These are phyloP conservation scores for Hippocampus kuda DNA, from an alignment of 2,797 vertebrate genomes.

Conservation along the genomic window DNA sequence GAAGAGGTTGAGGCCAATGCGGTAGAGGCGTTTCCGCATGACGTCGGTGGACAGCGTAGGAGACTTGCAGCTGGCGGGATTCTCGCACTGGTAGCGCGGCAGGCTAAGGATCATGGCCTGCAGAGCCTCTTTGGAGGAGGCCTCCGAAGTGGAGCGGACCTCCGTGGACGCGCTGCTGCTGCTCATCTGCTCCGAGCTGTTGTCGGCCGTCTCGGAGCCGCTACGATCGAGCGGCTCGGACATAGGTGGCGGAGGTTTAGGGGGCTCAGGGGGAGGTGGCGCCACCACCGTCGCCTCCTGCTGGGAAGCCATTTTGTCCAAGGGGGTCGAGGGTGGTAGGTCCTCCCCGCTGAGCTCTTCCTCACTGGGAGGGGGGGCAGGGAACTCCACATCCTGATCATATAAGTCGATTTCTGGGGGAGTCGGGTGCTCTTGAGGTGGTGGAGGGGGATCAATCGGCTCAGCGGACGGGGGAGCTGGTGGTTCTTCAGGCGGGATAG, in stretches of 20 bases:
- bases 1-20: slow-evolving; percentile 98
- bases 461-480: slow-evolving; percentile 34
- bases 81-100: slow-evolving; percentile 96
- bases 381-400: slow-evolving; percentile 62
- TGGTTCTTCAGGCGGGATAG: slow-evolving; percentile 31
- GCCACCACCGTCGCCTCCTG: slow-evolving; percentile 28
- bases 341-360: slow-evolving; percentile 55
- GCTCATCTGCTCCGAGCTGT: slow-evolving; percentile 86
- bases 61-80: slow-evolving; percentile 90
- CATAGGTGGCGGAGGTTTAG: slow-evolving; percentile 26
- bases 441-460: slow-evolving; percentile 44
- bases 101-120: slow-evolving; percentile 97
- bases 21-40: slow-evolving; percentile 93
- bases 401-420: slow-evolving; percentile 47
- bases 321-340: slow-evolving; percentile 51
- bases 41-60: slow-evolving; percentile 94
- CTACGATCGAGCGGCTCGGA: slow-evolving; percentile 65
- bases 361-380: slow-evolving; percentile 64
- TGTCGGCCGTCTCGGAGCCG: slow-evolving; percentile 75
- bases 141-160: slow-evolving; percentile 77
- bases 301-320: slow-evolving; percentile 55
- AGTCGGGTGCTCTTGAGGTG: slow-evolving; percentile 57
- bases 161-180: slow-evolving; percentile 90
- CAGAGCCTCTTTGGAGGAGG: slow-evolving; percentile 86
- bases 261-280: slow-evolving; percentile 26